Percentiles rank a stretch among this genome's conserved stretches.
These are phyloP conservation scores for Criorhina ranunculi DNA, from an alignment of 2,888 invertebrate species.

Conservation along the genomic window DNA sequence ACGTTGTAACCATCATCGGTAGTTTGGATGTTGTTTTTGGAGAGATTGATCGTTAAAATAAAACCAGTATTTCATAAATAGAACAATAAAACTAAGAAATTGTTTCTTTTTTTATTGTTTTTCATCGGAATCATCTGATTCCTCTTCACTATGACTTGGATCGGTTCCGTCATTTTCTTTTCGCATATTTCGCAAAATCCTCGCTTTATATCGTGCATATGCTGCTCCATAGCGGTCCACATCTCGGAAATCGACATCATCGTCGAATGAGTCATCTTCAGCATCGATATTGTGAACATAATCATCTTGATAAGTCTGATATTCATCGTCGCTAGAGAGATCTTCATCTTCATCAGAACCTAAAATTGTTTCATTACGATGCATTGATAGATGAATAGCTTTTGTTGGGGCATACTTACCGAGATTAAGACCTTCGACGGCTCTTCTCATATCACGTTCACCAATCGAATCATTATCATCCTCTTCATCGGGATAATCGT, in stretches of 20 bases:
- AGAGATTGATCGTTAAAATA: slow-evolving; percentile 85
- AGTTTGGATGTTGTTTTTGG: slow-evolving; percentile 86
- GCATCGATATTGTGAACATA: slow-evolving; percentile 84
- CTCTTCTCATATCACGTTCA: slow-evolving; percentile 86
- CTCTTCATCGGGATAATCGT: slow-evolving; percentile 91
- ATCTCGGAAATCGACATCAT: slow-evolving; percentile 85
- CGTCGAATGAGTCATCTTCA: slow-evolving; percentile 82
- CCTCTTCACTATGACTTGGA: neutral
- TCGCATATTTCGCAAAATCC: slow-evolving; percentile 80
- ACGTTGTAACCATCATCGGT: slow-evolving; percentile 91
- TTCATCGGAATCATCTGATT: slow-evolving; percentile 32
- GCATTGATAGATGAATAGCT: neutral
- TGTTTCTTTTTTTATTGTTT: slow-evolving; percentile 19
- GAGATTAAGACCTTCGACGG: slow-evolving; percentile 85
- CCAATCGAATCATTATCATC: slow-evolving; percentile 82
- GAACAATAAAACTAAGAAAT: slow-evolving; percentile 6
- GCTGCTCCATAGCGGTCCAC: slow-evolving; percentile 87
- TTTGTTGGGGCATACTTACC: slow-evolving; percentile 80
- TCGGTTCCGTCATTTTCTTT: slow-evolving; percentile 34
- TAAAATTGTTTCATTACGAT: neutral
- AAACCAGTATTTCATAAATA: neutral
- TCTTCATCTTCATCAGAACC: slow-evolving; percentile 77
- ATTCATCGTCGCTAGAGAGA: slow-evolving; percentile 80
- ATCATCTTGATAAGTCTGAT: slow-evolving; percentile 80
- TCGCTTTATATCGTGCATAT: slow-evolving; percentile 89